Evolutionary conservation across 2,888 invertebrate species (phyloP), one percentile per base, ranked within the genome.

Genomic region (Tryphoninae sp.): DNA sequence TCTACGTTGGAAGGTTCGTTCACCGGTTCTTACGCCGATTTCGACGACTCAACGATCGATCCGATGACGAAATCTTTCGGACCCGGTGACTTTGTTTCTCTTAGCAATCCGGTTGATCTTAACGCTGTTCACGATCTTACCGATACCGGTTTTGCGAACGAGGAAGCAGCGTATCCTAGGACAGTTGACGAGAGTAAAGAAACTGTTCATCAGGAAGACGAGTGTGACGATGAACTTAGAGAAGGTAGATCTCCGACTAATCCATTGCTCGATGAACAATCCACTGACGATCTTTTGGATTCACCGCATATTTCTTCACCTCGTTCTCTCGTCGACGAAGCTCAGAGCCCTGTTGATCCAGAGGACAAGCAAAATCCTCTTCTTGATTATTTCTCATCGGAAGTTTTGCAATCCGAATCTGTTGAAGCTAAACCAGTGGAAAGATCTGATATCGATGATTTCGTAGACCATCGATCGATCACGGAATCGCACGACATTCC

Each of bases 111-210:
- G 2, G 87, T 89, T 2, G 92, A 94, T 92, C 84, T 94, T 89
- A 92, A 92, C 91, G 87, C 93, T 90, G 86, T 93, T 89, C 90
- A 93, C 91, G 89, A 90, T 64, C 83, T 92, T 8, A 87, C 85
- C 40, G 91, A 89, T 19, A 85, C 84, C 0, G 90, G 91, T 68
- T 55, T 89, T 0, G 51, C 84, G 65, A 73, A 59, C 16, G 85
- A 86, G 1, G 73, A 82, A 33, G 74, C 73, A 11, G 33, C 23
- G 9, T 8, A 42, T 9, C 19, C 51, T 19, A 53, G 53, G 7
- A 23, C 65, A n/a, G 7, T 68, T 0, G 74, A 72, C 2, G 49
- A 80, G 9, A 69, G 55, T 6, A 65, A 82, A 8, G 22, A 75
- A 80, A 74, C 76, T 78, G 13, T 58, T 74, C 13, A 78, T 42